phyloP scores from a whole-genome alignment of 2,113 vertebrate genomes.

The Erythrocercus mccallii region DNA sequence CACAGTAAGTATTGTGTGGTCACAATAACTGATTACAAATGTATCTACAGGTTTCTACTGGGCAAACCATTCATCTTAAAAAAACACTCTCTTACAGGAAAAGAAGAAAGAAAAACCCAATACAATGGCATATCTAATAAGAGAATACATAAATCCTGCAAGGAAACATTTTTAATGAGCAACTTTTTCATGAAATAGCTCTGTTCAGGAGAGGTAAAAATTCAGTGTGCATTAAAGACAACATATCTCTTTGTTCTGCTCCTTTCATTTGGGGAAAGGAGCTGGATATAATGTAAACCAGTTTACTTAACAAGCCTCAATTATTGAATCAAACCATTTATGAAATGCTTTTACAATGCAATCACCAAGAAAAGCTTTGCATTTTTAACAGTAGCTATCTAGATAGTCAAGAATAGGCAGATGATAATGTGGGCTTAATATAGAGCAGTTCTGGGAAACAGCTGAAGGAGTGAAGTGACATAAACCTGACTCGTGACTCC shows the following conservation, averaged over 20 bases:
- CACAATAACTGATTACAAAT: not conserved
- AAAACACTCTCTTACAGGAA: not conserved
- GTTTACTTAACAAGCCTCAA: not conserved
- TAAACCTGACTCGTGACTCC: conserved; percentile 3
- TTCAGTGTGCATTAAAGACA: not conserved
- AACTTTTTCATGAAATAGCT: not conserved
- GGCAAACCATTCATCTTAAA: not conserved
- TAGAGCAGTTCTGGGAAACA: not conserved
- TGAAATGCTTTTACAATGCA: not conserved
- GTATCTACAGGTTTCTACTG: not conserved
- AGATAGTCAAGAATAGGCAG: conserved; percentile 3
- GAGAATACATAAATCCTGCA: not conserved
- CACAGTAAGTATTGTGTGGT: not conserved
- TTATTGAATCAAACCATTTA: not conserved
- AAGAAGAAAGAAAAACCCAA: not conserved
- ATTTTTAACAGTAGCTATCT: not conserved
- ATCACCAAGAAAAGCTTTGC: not conserved
- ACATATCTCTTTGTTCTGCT: not conserved
- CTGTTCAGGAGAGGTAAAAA: not conserved
- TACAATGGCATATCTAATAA: not conserved
- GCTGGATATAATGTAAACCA: not conserved
- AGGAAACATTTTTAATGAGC: not conserved
- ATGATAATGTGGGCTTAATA: conserved; percentile 40
- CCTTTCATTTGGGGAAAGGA: not conserved
- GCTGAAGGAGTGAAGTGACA: conserved; percentile 50